phyloP scores from a whole-genome alignment of 2,113 vertebrate genomes.

The Ciconia maguari region DNA sequence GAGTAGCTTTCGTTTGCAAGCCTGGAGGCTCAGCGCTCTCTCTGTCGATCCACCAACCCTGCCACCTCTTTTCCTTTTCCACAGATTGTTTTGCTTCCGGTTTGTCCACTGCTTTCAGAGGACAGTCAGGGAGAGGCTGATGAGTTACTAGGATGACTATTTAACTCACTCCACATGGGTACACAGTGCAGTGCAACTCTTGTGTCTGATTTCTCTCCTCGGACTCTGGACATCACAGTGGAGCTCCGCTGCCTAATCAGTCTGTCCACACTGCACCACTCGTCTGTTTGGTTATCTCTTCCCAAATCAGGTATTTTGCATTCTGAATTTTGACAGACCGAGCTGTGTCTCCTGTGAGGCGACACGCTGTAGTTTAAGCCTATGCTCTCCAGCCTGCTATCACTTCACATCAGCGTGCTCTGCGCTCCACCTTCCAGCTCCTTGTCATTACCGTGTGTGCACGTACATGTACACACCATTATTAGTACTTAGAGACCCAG shows the following conservation, averaged over 20 bases:
- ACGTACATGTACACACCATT: background rate
- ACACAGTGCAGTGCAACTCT: background rate
- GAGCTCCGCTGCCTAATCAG: background rate
- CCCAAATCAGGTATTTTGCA: background rate
- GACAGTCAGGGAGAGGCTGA: background rate
- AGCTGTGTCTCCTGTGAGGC: background rate
- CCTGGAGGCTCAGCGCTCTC: background rate
- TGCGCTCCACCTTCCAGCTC: background rate
- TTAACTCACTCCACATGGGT: background rate
- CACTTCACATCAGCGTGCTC: background rate
- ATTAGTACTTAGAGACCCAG: background rate
- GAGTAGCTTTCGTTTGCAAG: background rate
- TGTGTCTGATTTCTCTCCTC: background rate
- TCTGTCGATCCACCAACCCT: background rate
- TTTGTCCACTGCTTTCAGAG: background rate
- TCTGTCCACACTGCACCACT: background rate
- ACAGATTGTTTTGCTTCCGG: background rate
- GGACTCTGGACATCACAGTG: background rate
- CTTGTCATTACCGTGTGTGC: background rate
- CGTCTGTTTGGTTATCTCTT: background rate
- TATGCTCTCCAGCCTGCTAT: background rate
- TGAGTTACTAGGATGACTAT: background rate
- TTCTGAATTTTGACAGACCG: background rate
- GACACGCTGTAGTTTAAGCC: background rate
- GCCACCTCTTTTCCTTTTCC: accelerated